Percentiles rank a stretch among this genome's conserved stretches.
phyloP scores from a whole-genome alignment of 2,797 vertebrate genomes.

The Netta rufina region DNA sequence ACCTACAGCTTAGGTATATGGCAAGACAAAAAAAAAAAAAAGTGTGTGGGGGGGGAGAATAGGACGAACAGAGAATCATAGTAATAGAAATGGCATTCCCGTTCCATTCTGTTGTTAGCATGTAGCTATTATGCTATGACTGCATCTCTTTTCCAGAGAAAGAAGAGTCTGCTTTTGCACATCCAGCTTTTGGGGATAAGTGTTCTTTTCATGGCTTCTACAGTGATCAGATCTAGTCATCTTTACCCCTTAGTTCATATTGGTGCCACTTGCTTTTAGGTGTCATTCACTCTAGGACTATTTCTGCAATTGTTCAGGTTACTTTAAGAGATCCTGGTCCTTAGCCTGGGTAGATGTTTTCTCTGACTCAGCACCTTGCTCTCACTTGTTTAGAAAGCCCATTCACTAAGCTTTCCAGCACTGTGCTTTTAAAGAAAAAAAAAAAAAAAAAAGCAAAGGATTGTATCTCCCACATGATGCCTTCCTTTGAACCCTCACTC shows the following conservation, averaged over 20 bases:
- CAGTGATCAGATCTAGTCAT: background rate
- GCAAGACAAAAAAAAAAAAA: background rate
- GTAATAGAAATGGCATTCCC: background rate
- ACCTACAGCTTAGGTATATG: background rate
- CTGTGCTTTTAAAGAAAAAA: background rate
- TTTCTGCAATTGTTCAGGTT: background rate
- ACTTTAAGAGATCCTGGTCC: background rate
- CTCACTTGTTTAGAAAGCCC: background rate
- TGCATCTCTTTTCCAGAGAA: background rate
- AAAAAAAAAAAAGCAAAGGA: background rate
- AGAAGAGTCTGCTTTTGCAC: background rate
- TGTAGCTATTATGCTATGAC: background rate
- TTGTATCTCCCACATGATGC: background rate
- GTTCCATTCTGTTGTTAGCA: background rate
- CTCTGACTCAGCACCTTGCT: background rate
- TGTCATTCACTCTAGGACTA: background rate
- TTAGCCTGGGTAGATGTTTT: background rate
- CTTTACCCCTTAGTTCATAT: background rate
- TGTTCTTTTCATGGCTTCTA: background rate
- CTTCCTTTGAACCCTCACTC: background rate
- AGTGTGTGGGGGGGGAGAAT: background rate
- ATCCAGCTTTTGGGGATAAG: background rate
- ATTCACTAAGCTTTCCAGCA: background rate
- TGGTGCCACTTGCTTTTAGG: background rate
- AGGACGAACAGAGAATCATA: background rate